Conservation (phyloP, 2,113 vertebrate genomes). For the Festucalex cinctus region DNA sequence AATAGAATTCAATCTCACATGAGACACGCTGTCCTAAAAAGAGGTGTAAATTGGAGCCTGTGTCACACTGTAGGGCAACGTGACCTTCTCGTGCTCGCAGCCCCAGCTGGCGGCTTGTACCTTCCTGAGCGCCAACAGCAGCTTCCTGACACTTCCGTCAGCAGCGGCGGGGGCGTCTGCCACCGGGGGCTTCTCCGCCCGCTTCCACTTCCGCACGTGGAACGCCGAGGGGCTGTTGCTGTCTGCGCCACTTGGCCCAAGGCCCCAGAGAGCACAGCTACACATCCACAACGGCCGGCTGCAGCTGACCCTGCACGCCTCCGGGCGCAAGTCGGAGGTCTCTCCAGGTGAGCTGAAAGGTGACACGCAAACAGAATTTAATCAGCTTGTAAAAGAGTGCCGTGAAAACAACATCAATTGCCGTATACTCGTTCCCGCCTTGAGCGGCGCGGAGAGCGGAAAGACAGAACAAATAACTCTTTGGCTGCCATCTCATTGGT, state of each 20-base stretch:
- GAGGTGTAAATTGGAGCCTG: slow-evolving; percentile 29
- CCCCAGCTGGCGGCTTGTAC: slow-evolving; percentile 86
- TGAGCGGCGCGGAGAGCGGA: not conserved
- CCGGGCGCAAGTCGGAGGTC: slow-evolving; percentile 72
- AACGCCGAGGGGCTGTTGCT: slow-evolving; percentile 87
- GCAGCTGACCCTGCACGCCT: slow-evolving; percentile 76
- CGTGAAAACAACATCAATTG: not conserved
- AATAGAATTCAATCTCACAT: slow-evolving; percentile 2
- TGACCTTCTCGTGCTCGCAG: slow-evolving; percentile 92
- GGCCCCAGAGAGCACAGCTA: slow-evolving; percentile 77
- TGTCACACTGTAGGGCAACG: slow-evolving; percentile 82
- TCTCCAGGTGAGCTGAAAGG: slow-evolving; percentile 73
- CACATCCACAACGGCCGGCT: slow-evolving; percentile 76
- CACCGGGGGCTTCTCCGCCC: slow-evolving; percentile 73
- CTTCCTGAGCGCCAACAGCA: slow-evolving; percentile 80
- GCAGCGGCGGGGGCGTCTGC: slow-evolving; percentile 72
- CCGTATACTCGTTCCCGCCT: not conserved
- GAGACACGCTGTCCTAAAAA: slow-evolving; percentile 10
- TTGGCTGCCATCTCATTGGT: not conserved
- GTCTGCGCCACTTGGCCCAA: slow-evolving; percentile 74
- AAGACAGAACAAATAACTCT: not conserved
- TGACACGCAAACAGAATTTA: not conserved
- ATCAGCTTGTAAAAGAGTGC: not conserved
- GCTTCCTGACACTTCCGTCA: slow-evolving; percentile 85
- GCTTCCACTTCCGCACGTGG: slow-evolving; percentile 95